These are phyloP conservation scores for Mantis religiosa DNA, from an alignment of 2,888 invertebrate species.

Conservation along the genomic window DNA sequence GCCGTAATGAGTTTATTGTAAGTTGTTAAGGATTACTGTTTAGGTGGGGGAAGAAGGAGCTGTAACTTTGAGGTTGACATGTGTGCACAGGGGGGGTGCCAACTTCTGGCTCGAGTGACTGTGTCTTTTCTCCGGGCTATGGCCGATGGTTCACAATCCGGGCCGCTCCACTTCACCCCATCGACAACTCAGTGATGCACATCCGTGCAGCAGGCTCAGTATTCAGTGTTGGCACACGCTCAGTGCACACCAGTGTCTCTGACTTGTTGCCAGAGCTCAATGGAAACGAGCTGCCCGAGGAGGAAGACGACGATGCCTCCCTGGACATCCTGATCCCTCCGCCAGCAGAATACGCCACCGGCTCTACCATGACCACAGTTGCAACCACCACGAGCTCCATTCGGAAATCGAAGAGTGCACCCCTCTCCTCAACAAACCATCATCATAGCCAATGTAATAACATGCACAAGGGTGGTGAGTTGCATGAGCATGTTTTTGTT, in stretches of 20 bases:
- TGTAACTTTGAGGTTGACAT: neutral
- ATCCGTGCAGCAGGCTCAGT: conserved; percentile 43
- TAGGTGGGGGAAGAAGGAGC: no score
- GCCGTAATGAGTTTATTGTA: no score
- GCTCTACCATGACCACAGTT: neutral
- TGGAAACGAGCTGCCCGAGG: conserved; percentile 34
- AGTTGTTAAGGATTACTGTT: no score
- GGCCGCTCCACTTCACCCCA: conserved; percentile 36
- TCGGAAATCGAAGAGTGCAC: conserved; percentile 31
- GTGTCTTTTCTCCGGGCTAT: conserved; percentile 40
- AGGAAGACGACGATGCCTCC: conserved; percentile 31
- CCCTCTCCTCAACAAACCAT: conserved; percentile 11
- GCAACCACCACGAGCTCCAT: conserved; percentile 15
- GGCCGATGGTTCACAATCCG: conserved; percentile 40
- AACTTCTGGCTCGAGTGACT: conserved; percentile 36
- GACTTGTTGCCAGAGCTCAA: conserved; percentile 26
- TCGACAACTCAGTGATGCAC: conserved; percentile 42
- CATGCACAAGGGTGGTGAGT: neutral
- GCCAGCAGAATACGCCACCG: conserved; percentile 39
- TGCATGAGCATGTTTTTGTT: neutral
- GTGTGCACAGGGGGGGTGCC: neutral
- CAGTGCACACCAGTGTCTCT: conserved; percentile 30
- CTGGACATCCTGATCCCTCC: conserved; percentile 38
- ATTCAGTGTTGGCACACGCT: conserved; percentile 37
- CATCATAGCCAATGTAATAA: neutral